Conservation (phyloP, 2,797 vertebrate genomes). For the Heliangelus exortis region DNA sequence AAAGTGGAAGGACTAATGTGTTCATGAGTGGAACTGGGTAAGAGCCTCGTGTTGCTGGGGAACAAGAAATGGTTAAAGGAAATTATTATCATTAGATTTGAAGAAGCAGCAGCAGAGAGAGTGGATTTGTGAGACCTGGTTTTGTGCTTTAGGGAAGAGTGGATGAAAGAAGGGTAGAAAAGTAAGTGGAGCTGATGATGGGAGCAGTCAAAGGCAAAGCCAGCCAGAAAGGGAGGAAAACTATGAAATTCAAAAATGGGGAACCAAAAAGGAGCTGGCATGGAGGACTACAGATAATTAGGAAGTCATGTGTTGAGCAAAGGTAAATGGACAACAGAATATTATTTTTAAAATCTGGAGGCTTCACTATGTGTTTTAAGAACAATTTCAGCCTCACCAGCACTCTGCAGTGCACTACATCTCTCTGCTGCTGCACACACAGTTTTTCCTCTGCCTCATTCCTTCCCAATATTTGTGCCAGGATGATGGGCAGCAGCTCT, state of each 20-base stretch:
- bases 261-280: not conserved
- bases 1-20: not conserved
- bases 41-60: not conserved
- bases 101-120: not conserved
- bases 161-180: not conserved
- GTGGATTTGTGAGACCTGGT: not conserved
- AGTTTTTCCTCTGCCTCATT: not conserved
- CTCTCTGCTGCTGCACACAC: not conserved
- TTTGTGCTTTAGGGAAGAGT: not conserved
- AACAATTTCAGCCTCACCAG: not conserved
- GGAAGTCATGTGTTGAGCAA: not conserved
- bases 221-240: not conserved
- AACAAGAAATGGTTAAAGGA: not conserved
- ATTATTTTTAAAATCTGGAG: not conserved
- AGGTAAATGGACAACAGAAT: not conserved
- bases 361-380: not conserved
- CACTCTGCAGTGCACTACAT: accelerated
- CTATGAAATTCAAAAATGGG: not conserved
- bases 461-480: not conserved
- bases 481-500: not conserved
- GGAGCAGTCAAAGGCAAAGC: not conserved
- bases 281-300: not conserved
- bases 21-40: not conserved
- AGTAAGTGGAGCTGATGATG: not conserved
- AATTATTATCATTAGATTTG: not conserved